Evolutionary conservation across 1,140 invertebrate species (phyloP), one percentile per base, ranked within the genome.

Genomic region (Trichomalopsis sarcophagae): DNA sequence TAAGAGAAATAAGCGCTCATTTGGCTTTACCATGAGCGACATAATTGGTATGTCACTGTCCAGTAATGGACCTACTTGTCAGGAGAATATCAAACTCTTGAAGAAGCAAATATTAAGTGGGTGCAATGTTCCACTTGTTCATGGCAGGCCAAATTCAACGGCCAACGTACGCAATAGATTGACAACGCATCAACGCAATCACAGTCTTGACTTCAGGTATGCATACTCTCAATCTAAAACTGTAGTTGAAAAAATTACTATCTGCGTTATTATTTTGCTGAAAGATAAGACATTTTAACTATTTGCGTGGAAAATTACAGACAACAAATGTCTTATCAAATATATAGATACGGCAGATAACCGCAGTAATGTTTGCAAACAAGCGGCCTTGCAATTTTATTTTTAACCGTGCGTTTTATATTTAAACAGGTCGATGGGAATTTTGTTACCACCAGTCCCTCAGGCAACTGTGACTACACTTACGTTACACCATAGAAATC

Each of bases 401-500:
- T 78, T 62, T 79, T 81, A 7, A 62, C 55, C 0, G 1, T 44
- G 17, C 21, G 4, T 33, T 85, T 86, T 1, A 84, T 86, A 40
- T 88, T 7, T 91, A 73, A 79, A 47, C 47, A 96, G 96, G 93
- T 96, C 96, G 86, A 96, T 96, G 96, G 96, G 96, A 77, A 96
- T 96, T 88, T 91, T 96, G 76, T 91, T 97, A 87, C 96, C 96
- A 80, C 96, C 96, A n/a, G 94, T 96, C 44, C 94, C 95, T 50
- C 95, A 96, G 89, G 94, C 95, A 69, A 92, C 91, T 11, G 91
- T 92, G 82, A 92, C 93, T 14, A 93, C 93, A 36, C 88, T 95
- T 82, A 96, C 95, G 7, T 94, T 96, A 86, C 97, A 98, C 90
- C 97, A 98, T 91, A 95, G 97, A 86, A 98, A 98, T 93, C 95